phyloP scores from a whole-genome alignment of 2,888 invertebrate species.

The Tricholauxania praeusta region DNA sequence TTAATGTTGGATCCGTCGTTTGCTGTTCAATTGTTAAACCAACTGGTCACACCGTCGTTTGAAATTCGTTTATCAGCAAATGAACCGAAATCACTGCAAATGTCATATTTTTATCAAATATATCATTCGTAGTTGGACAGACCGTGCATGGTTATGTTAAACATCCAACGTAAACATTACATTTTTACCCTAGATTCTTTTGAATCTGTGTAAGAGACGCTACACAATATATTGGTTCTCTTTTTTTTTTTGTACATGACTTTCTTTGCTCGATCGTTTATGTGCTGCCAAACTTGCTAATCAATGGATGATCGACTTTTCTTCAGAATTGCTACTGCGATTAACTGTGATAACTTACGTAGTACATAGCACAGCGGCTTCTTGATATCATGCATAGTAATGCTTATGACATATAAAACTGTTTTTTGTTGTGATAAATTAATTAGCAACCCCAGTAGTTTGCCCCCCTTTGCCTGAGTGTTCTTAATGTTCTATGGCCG shows the following conservation, averaged over 20 bases:
- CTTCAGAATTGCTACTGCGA: background rate
- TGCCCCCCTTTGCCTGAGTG: no score
- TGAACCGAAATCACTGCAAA: constrained; percentile 9
- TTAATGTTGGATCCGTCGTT: no score
- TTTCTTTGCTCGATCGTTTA: constrained; percentile 11
- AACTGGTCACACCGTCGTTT: constrained; percentile 24
- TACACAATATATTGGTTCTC: constrained; percentile 21
- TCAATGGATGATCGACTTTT: constrained; percentile 20
- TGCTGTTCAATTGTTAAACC: background rate
- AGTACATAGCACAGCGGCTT: no score
- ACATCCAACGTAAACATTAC: background rate
- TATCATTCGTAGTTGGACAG: no score
- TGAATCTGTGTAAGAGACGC: background rate
- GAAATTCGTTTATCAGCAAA: constrained; percentile 26
- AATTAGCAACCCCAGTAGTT: constrained; percentile 10
- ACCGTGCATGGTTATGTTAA: no score
- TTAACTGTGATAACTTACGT: no score
- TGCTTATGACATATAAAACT: no score
- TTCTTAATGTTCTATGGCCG: no score
- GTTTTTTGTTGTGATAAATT: background rate
- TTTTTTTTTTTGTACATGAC: background rate
- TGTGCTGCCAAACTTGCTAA: constrained; percentile 15
- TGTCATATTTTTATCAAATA: constrained; percentile 14
- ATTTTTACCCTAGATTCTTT: constrained; percentile 27
- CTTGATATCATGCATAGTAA: no score